phyloP scores from a whole-genome alignment of 2,797 vertebrate species.

The Xenops minutus region DNA sequence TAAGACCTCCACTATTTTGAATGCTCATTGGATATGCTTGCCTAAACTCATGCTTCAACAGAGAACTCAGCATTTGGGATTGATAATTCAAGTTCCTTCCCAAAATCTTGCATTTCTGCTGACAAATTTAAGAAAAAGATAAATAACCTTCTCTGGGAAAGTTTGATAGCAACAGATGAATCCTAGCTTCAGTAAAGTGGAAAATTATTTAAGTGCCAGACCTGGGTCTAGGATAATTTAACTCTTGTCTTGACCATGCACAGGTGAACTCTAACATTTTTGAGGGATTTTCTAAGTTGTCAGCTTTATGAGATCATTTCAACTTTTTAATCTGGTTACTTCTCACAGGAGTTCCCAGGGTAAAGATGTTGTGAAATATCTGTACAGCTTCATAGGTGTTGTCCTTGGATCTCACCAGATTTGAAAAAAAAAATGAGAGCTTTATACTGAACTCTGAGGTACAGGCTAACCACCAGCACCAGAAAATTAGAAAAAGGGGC shows the following conservation, averaged over 20 bases:
- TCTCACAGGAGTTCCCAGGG: neutral
- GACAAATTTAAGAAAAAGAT: neutral
- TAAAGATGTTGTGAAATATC: neutral
- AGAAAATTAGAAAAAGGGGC: neutral
- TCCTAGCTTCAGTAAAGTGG: neutral
- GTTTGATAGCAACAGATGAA: neutral
- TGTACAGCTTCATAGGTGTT: neutral
- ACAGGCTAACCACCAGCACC: neutral
- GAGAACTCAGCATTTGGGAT: neutral
- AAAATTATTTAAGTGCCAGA: neutral
- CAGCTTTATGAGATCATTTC: neutral
- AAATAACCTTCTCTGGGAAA: neutral
- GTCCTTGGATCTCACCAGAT: neutral
- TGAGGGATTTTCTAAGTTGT: fast-evolving
- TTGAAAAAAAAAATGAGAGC: neutral
- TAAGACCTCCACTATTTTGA: neutral
- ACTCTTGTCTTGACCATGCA: neutral
- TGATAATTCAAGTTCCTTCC: neutral
- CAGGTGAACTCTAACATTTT: neutral
- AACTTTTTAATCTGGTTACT: neutral
- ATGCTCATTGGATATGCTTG: fast-evolving
- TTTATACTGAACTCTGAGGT: neutral
- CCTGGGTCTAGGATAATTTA: neutral
- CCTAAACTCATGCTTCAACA: neutral
- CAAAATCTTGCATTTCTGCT: neutral